phyloP scores from a whole-genome alignment of 1,140 invertebrate species.

The Dolichoris vasculosae region DNA sequence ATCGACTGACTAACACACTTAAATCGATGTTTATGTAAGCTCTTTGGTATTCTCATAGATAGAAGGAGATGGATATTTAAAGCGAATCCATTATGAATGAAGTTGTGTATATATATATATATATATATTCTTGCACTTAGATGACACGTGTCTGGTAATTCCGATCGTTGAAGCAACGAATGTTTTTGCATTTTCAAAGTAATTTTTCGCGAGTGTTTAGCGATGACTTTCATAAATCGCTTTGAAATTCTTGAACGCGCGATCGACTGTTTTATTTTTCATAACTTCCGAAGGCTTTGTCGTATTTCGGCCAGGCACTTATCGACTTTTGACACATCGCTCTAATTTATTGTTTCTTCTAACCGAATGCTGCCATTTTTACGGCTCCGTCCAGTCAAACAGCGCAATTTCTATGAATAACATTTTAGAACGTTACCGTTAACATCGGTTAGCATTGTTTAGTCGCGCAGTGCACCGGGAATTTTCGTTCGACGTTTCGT shows the following conservation, averaged over 20 bases:
- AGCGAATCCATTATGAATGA: constrained; percentile 20
- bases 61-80: not conserved
- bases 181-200: no score
- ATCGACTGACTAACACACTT: not conserved
- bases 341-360: constrained; percentile 23
- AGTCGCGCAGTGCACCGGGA: not conserved
- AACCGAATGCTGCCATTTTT: constrained; percentile 14
- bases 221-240: not conserved
- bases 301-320: not conserved
- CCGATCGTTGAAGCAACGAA: no score
- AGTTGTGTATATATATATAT: not conserved
- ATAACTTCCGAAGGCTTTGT: not conserved
- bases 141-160: not conserved
- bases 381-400: not conserved
- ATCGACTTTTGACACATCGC: not conserved
- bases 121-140: not conserved
- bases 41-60: not conserved
- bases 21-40: not conserved
- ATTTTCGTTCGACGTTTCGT: not conserved
- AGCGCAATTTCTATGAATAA: not conserved
- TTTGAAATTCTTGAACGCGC: not conserved
- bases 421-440: constrained; percentile 29
- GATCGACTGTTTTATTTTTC: no score
- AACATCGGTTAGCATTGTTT: not conserved
- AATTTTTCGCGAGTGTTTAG: not conserved